Evolutionary conservation across 2,113 vertebrate species (phyloP).

Genomic region (Promerops cafer): DNA sequence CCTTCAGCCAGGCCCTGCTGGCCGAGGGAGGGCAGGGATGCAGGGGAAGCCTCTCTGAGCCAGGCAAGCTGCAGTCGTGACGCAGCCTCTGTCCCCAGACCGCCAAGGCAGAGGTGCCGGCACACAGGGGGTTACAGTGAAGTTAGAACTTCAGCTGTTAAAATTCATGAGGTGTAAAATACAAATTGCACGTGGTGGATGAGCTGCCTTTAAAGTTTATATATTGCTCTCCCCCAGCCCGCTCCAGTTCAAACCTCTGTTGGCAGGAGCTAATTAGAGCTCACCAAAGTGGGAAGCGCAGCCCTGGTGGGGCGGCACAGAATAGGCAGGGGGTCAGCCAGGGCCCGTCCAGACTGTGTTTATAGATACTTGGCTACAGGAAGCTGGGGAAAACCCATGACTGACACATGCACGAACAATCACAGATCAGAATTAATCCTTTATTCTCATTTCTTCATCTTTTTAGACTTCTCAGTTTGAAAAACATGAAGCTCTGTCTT

Average conservation of each 20-base stretch:
- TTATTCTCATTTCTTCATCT: not conserved
- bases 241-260: not conserved
- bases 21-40: rapidly evolving
- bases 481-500: not conserved
- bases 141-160: slow-evolving; percentile 29
- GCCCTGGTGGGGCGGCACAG: not conserved
- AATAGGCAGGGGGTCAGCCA: not conserved
- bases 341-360: not conserved
- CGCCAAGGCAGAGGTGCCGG: not conserved
- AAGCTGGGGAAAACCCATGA: not conserved
- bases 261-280: not conserved
- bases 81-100: rapidly evolving
- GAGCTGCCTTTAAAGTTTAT: slow-evolving; percentile 55
- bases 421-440: not conserved
- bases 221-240: not conserved
- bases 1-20: not conserved
- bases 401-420: not conserved
- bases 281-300: not conserved
- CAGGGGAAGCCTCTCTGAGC: not conserved
- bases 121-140: not conserved
- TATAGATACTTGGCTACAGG: not conserved
- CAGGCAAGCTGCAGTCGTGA: not conserved
- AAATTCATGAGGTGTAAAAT: slow-evolving; percentile 64
- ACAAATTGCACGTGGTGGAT: slow-evolving; percentile 57
- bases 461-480: not conserved